Conservation (phyloP, 2,888 invertebrate genomes). For the Calliopum simillimum region DNA sequence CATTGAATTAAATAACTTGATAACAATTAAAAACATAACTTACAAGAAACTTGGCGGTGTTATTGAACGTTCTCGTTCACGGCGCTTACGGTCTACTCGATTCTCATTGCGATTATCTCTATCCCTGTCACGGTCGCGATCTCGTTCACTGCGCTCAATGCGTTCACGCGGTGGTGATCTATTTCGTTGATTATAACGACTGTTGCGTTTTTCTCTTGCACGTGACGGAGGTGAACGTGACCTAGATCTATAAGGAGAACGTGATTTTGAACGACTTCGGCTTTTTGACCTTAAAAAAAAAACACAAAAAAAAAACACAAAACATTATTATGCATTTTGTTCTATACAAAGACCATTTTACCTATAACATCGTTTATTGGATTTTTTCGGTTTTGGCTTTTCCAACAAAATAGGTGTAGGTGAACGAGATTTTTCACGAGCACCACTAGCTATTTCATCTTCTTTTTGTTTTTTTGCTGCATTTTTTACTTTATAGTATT, state of each 20-base stretch:
- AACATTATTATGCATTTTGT: conserved; percentile 9
- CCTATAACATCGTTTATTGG: conserved; percentile 76
- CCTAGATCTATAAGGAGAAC: conserved; percentile 66
- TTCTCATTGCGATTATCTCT: conserved; percentile 51
- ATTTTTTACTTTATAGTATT: conserved; percentile 97
- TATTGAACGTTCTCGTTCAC: conserved; percentile 68
- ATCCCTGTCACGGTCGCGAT: conserved; percentile 54
- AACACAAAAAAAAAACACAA: too few relatives aligned
- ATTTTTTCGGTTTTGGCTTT: conserved; percentile 72
- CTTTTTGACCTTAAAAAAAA: conserved; percentile 68
- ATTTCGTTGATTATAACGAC: conserved; percentile 62
- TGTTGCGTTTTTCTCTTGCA: conserved; percentile 46
- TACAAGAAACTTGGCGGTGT: conserved; percentile 83
- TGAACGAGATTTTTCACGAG: conserved; percentile 78
- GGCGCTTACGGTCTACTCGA: conserved; percentile 61
- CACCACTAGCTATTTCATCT: conserved; percentile 80
- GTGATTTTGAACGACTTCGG: conserved; percentile 71
- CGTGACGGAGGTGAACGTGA: conserved; percentile 64
- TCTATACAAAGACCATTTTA: conserved; percentile 51
- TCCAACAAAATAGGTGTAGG: conserved; percentile 82
- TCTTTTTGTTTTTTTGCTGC: conserved; percentile 89
- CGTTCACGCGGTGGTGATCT: conserved; percentile 66
- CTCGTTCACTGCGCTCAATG: conserved; percentile 42
- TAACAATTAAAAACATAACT: conserved; percentile 57
- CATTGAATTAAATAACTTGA: too few relatives aligned